Evolutionary conservation across 2,797 vertebrate genomes (phyloP).

Genomic region (Tinamus major): DNA sequence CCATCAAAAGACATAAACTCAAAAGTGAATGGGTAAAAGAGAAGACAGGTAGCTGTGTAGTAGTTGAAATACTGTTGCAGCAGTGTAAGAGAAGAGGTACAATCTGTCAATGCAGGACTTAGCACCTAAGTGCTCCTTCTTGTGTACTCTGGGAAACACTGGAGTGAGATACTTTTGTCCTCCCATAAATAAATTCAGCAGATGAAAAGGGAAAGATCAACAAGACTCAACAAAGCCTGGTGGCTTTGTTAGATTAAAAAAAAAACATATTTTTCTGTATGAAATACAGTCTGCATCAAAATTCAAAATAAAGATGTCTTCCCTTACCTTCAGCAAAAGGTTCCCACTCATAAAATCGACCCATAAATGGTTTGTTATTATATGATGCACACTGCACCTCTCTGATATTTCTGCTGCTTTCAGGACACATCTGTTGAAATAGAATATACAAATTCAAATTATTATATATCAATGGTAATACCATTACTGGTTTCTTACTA

Average conservation of each 20-base stretch:
- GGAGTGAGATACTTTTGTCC: not conserved
- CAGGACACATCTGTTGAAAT: conserved; percentile 83
- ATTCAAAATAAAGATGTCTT: not conserved
- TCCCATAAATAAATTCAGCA: not conserved
- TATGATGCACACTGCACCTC: conserved; percentile 92
- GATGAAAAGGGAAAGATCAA: not conserved
- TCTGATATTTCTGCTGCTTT: conserved; percentile 88
- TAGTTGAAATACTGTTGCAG: not conserved
- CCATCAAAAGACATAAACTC: not conserved
- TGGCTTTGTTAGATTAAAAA: not conserved
- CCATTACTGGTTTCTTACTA: not conserved
- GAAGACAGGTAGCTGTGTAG: not conserved
- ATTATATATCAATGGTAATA: conserved; percentile 12
- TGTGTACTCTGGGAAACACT: not conserved
- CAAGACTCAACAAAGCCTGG: not conserved
- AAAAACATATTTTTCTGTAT: not conserved
- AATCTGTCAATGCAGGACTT: not conserved
- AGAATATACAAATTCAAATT: conserved; percentile 6
- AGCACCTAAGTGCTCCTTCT: not conserved
- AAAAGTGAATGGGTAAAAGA: not conserved
- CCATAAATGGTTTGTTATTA: conserved; percentile 96
- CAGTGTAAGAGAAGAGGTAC: not conserved
- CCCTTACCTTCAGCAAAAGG: conserved; percentile 94
- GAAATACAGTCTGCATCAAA: not conserved
- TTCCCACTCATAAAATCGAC: conserved; percentile 94